Base-by-base conservation (phyloP, 2,797 vertebrate species). In the Buphagus erythrorhynchus region DNA sequence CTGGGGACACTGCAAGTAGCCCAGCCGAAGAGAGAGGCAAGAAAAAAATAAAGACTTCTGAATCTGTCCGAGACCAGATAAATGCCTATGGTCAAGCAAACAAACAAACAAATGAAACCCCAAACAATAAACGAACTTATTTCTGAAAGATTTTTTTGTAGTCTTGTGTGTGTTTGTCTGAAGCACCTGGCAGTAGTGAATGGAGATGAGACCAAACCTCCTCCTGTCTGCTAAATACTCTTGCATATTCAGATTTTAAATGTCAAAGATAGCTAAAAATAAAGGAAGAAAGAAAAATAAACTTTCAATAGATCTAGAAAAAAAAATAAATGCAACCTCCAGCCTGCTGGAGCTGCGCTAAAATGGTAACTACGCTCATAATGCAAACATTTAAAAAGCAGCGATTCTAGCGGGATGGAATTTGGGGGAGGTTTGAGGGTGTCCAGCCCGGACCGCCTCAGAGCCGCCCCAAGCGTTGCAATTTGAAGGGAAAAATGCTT, bases 281-380 rank as follows among this genome's bases (percentile, higher is more conserved):
- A 58, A 20, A 54, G 36, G 46, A 29, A 36, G 14, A 45, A 48
- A 65, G 5, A 21, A 36, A 78, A 45, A 45, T 0, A 48, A 58
- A 83, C 11, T 75, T 87, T n/a, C 24, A 40, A 1, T n/a, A 3
- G 1, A 28, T 73, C 17, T 45, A 11, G 25, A 52, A 36, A 46
- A 57, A 67, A 55, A 69, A 68, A 31, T 5, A 69, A 68, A 31
- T 5, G 13, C 52, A 72, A 38, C 49, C 24, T 77, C 25, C 33
- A 61, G 35, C 49, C 7, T 2, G 13, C 25, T 51, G 31, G 19
- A 76, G 42, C 73, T 61, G 42, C 4, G 29, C 16, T 55, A 49
- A 57, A 88, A 52, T 1, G 0, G 3, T 48, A 67, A 31, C 12
- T 31, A 11, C 0, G 1, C 4, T 35, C 8, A 2, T 6, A 25